Evolutionary conservation across 2,113 vertebrate genomes (phyloP), one percentile per base, ranked within the genome.

Genomic region (Pachypanchax playfairii): DNA sequence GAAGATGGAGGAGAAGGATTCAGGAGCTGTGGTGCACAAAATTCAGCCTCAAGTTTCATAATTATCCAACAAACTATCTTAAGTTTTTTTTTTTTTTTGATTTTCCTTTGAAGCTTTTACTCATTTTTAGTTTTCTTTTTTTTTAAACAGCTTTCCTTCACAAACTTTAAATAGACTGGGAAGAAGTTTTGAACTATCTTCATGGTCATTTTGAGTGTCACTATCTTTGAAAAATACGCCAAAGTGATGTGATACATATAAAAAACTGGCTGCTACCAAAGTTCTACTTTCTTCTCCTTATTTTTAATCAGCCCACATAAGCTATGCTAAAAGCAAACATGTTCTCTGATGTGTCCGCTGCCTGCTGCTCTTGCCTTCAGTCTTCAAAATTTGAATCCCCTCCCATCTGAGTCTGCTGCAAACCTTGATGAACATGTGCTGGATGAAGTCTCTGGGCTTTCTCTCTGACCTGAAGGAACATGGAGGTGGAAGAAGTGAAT

Each of bases 301-400:
- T 70, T 83, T 80, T 73, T 65, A 83, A 84, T 85, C 75, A 85
- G 64, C 70, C 78, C 60, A 73, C 61, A 82, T 64, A 41, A 59
- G 72, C 65, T 50, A 54, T 13, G 48, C 58, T 77, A 47, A 68
- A 83, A 82, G 77, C 65, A 77, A 84, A 86, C 68, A 82, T 47
- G 46, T 48, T 65, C 69, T 65, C 54, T 59, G 63, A 51, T 68
- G 28, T 15, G 25, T 65, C 67, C 65, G 58, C 47, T 38, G 22
- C 63, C 35, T 46, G 59, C 65, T 22, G 44, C 69, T 79, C 73
- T 75, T 31, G 57, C 75, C 25, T 47, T 80, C 56, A 71, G 65
- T 50, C 61, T 46, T 22, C 64, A 73, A 78, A 85, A 74, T 77
- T 76, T 77, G 88, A 85, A 88, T 88, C 83, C 80, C 67, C 39